A percentile compares a stretch with the other conserved stretches of the same genome.
phyloP scores from a whole-genome alignment of 2,113 vertebrate species.

The Oceanodroma tethys region DNA sequence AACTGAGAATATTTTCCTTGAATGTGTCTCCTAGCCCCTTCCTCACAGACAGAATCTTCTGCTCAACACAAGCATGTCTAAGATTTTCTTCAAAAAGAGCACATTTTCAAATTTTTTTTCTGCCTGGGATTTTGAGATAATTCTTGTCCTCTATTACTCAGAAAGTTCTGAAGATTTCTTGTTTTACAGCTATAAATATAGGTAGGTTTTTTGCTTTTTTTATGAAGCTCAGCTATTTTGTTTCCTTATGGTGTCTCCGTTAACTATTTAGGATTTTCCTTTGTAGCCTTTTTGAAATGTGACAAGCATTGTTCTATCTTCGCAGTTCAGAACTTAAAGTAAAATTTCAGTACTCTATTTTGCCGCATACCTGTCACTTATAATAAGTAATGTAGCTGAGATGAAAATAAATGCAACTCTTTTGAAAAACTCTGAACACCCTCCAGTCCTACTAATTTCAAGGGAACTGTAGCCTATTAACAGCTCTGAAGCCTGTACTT shows the following conservation, averaged over 20 bases:
- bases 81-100: background rate
- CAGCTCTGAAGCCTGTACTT: background rate
- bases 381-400: background rate
- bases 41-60: background rate
- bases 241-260: background rate
- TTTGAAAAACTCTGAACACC: background rate
- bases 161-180: slow-evolving; percentile 15
- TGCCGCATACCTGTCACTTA: background rate
- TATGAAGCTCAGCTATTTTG: background rate
- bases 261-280: slow-evolving; percentile 28
- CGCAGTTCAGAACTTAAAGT: background rate
- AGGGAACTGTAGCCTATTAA: background rate
- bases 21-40: background rate
- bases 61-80: background rate
- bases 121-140: slow-evolving; percentile 44
- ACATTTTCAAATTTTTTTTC: background rate
- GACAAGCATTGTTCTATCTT: slow-evolving; percentile 34
- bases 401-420: slow-evolving; percentile 1
- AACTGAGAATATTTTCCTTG: background rate
- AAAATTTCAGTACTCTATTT: slow-evolving; percentile 15
- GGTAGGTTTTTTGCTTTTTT: background rate
- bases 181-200: background rate
- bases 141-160: slow-evolving; percentile 5
- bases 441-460: background rate
- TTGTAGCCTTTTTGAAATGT: slow-evolving; percentile 27